These are phyloP conservation scores for Charadrius vociferus DNA, from an alignment of 2,113 vertebrate species.

Conservation along the genomic window DNA sequence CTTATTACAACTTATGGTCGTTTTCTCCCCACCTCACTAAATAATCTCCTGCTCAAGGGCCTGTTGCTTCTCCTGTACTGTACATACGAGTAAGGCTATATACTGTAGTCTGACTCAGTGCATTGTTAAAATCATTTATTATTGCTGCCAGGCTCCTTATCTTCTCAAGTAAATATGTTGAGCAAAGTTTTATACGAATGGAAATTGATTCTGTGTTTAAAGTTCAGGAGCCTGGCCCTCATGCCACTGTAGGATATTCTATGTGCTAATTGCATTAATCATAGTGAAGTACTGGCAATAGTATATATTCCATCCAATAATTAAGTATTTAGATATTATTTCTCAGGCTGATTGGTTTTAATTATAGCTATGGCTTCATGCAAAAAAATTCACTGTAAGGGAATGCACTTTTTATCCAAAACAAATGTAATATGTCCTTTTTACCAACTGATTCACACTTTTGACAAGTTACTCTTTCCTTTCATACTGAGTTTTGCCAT, in stretches of 20 bases:
- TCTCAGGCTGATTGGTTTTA: background rate
- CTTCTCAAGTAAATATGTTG: background rate
- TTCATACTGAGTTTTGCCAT: background rate
- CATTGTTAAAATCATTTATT: background rate
- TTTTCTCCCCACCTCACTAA: background rate
- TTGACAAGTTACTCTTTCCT: background rate
- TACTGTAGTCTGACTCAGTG: background rate
- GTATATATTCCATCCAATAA: background rate
- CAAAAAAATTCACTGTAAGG: background rate
- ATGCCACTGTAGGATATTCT: background rate
- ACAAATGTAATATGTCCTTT: background rate
- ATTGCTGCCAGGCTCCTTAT: background rate
- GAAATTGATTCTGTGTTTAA: background rate
- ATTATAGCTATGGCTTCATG: background rate
- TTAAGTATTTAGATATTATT: slow-evolving; percentile 1
- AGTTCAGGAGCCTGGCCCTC: background rate
- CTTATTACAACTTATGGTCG: background rate
- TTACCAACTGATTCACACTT: background rate
- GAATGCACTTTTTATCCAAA: background rate
- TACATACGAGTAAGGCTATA: background rate
- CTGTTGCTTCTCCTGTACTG: background rate
- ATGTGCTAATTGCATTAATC: background rate
- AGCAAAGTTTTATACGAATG: background rate
- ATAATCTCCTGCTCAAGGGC: background rate
- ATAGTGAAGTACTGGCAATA: background rate